Percentiles rank a stretch among this genome's conserved stretches.
phyloP scores from a whole-genome alignment of 1,140 invertebrate genomes.

The Hypsibius dujardini region DNA sequence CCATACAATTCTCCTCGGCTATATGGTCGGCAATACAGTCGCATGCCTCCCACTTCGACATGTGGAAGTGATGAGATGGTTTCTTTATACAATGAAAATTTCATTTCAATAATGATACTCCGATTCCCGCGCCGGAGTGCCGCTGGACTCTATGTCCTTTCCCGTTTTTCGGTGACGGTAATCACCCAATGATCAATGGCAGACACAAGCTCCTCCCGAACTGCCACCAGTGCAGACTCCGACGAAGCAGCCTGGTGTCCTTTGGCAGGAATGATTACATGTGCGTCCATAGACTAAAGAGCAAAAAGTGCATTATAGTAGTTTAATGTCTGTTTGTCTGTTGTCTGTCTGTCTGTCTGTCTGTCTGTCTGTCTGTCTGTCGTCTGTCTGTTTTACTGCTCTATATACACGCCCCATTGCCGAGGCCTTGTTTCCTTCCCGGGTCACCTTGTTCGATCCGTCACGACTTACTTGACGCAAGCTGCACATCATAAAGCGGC shows the following conservation, averaged over 20 bases:
- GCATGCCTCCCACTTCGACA: not conserved
- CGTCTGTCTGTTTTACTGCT: not conserved
- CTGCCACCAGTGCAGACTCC: not conserved
- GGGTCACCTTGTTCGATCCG: too few relatives aligned
- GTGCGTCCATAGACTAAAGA: constrained; percentile 2
- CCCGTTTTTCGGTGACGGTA: not conserved
- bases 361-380: not conserved
- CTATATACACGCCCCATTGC: too few relatives aligned
- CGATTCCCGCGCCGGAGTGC: not conserved
- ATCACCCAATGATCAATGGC: not conserved
- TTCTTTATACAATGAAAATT: not conserved
- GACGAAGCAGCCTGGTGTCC: not conserved
- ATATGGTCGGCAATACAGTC: not conserved
- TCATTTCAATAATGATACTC: too few relatives aligned
- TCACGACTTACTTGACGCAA: not conserved
- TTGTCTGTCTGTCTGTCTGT: not conserved
- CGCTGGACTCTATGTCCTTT: not conserved
- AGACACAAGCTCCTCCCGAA: not conserved
- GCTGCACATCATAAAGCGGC: constrained; percentile 5
- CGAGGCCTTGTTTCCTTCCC: too few relatives aligned
- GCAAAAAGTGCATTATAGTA: not conserved
- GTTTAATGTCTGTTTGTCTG: not conserved
- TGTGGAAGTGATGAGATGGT: not conserved
- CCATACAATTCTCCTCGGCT: not conserved
- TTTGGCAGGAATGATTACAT: not conserved